Evolutionary conservation across 2,797 vertebrate species (phyloP).

Genomic region (Tachyglossus aculeatus): DNA sequence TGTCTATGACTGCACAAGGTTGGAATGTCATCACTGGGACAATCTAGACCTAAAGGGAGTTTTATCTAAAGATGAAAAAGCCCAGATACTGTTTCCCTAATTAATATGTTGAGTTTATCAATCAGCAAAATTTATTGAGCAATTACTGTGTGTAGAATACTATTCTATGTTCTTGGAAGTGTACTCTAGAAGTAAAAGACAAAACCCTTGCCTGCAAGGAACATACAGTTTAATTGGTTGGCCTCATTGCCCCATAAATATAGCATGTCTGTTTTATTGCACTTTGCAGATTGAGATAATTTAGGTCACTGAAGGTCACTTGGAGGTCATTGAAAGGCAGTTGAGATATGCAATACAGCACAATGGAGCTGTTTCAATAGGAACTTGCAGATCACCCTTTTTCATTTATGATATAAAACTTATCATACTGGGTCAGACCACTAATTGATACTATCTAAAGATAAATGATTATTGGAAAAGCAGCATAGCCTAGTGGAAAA

Average conservation of each 20-base stretch:
- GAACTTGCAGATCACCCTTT: too few relatives aligned
- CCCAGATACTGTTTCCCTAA: slow-evolving; percentile 45
- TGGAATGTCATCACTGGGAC: slow-evolving; percentile 54
- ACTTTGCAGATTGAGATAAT: background rate
- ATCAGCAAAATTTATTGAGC: too few relatives aligned
- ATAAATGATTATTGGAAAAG: background rate
- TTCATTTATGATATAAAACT: background rate
- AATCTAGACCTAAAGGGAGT: slow-evolving; percentile 13
- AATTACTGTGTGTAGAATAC: too few relatives aligned
- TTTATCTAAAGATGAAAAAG: slow-evolving; percentile 54
- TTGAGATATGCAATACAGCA: background rate
- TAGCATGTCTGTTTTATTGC: slow-evolving; percentile 1
- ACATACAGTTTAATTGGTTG: slow-evolving; percentile 47
- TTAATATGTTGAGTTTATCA: too few relatives aligned
- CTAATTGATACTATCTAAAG: background rate
- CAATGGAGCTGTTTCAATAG: background rate
- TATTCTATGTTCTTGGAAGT: too few relatives aligned
- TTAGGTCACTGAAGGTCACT: background rate
- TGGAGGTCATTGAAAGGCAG: background rate
- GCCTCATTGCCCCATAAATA: slow-evolving; percentile 16
- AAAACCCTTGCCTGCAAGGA: too few relatives aligned
- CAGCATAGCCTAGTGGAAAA: too few relatives aligned
- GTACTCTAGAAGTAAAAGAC: too few relatives aligned
- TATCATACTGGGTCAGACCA: background rate
- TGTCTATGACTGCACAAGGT: slow-evolving; percentile 45